Evolutionary conservation across 2,797 vertebrate genomes (phyloP).

Genomic region (Ataeniobius toweri): DNA sequence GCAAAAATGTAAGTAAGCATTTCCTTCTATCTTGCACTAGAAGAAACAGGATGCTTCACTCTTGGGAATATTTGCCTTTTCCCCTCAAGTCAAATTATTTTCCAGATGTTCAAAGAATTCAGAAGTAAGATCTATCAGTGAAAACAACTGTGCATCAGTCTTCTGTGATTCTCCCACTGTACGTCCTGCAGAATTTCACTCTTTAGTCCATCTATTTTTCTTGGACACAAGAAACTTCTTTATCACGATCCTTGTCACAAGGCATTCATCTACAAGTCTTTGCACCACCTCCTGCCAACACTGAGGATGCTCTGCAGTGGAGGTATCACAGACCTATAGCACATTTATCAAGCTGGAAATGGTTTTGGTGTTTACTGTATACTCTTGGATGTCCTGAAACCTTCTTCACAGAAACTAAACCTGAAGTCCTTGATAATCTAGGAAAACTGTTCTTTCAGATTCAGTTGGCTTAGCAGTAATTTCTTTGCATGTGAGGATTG

Average conservation of each 20-base stretch:
- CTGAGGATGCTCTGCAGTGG: background rate
- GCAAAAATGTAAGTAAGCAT: background rate
- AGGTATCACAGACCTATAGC: background rate
- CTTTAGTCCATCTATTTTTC: background rate
- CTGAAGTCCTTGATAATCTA: background rate
- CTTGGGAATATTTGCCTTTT: background rate
- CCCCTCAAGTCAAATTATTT: background rate
- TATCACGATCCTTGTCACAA: background rate
- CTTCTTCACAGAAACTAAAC: too few species aligned
- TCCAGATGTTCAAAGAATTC: constrained; percentile 2
- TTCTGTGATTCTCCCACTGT: background rate
- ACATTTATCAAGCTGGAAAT: background rate
- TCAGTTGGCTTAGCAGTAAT: background rate
- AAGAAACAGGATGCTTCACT: background rate
- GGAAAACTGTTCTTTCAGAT: background rate
- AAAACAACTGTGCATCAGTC: background rate
- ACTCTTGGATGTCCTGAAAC: too few species aligned
- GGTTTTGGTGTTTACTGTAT: background rate
- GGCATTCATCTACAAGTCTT: background rate
- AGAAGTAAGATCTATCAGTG: background rate
- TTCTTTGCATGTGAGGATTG: background rate
- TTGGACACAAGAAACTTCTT: background rate
- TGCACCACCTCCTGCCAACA: background rate
- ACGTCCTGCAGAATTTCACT: background rate
- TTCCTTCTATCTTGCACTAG: background rate